Evolutionary conservation across 2,113 vertebrate genomes (phyloP).

Genomic region (Saimiri boliviensis): DNA sequence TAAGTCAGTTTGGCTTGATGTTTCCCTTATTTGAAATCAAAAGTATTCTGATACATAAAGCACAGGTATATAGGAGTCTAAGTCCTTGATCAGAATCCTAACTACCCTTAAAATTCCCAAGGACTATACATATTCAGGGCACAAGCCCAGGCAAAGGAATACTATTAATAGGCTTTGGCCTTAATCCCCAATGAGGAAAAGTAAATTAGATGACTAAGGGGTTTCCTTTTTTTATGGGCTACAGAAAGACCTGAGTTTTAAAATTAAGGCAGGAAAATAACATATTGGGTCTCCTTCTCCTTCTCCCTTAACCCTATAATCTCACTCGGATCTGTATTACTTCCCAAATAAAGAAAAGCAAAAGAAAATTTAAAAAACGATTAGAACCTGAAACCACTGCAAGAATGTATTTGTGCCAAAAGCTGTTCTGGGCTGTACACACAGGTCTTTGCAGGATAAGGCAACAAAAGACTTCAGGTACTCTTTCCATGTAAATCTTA

Average conservation of each 20-base stretch:
- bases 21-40: constrained; percentile 11
- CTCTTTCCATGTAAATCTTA: not conserved
- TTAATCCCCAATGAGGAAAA: not conserved
- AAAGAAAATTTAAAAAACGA: not conserved
- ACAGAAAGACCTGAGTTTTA: not conserved
- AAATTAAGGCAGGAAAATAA: not conserved
- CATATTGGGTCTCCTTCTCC: not conserved
- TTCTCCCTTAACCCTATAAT: not conserved
- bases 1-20: not conserved
- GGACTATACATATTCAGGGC: not conserved
- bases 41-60: not conserved
- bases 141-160: not conserved
- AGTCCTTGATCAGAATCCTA: constrained; percentile 10
- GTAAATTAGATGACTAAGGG: not conserved
- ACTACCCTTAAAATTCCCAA: not conserved
- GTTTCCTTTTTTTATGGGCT: not conserved
- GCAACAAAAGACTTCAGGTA: not conserved
- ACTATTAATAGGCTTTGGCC: not conserved
- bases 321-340: not conserved
- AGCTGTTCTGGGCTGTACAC: not conserved
- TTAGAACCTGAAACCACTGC: not conserved
- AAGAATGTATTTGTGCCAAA: not conserved
- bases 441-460: not conserved
- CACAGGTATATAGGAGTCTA: not conserved
- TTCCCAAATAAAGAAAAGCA: not conserved